These are phyloP conservation scores for Endotricha flammealis DNA, from an alignment of 2,888 invertebrate genomes.

Conservation along the genomic window DNA sequence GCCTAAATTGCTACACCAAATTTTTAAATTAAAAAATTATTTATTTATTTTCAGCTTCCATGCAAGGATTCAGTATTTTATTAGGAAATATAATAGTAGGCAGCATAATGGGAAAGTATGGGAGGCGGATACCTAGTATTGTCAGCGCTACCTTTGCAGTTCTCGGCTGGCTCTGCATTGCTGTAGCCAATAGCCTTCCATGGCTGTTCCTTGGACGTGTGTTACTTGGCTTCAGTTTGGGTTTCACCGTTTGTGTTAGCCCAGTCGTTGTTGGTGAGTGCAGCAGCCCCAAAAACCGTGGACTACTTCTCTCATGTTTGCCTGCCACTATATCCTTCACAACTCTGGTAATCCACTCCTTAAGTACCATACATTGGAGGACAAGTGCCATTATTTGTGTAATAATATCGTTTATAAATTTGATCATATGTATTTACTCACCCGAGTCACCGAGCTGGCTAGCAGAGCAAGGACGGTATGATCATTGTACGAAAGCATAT, in stretches of 20 bases:
- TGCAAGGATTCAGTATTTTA: background rate
- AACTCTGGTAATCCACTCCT: constrained; percentile 73
- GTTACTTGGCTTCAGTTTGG: background rate
- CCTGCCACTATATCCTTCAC: constrained; percentile 76
- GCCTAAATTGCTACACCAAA: too few species aligned
- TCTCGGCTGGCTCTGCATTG: background rate
- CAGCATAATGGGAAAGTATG: background rate
- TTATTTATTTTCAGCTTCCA: background rate
- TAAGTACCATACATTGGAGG: constrained; percentile 79
- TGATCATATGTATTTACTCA: constrained; percentile 50
- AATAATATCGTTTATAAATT: constrained; percentile 53
- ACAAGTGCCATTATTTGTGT: constrained; percentile 64
- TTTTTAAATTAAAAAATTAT: background rate
- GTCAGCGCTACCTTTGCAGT: background rate
- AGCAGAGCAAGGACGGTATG: constrained; percentile 61
- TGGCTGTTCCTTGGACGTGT: background rate
- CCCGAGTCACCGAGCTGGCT: constrained; percentile 83
- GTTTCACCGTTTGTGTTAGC: constrained; percentile 47
- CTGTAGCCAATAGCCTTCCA: background rate
- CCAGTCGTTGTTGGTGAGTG: constrained; percentile 71
- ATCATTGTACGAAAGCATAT: constrained; percentile 72
- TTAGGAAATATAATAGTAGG: background rate
- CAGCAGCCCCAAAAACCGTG: constrained; percentile 77
- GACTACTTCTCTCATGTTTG: constrained; percentile 69
- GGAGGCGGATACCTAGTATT: background rate